Base-by-base conservation (phyloP, 2,113 vertebrate species). In the Microcebus tavaratra region DNA sequence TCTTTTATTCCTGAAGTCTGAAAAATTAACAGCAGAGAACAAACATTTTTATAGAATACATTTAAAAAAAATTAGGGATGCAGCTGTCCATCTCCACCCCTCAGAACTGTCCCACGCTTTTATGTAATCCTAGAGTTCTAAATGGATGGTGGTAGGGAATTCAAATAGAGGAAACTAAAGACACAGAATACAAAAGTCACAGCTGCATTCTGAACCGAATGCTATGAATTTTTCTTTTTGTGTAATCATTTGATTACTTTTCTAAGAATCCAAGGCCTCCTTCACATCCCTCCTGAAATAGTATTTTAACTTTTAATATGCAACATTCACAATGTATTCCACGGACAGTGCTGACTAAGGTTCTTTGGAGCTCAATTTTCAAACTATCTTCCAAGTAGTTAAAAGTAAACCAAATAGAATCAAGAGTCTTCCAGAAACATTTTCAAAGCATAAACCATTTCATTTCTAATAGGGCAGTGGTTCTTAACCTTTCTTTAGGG, bases 1-100 rank as follows among this genome's bases (percentile, higher is more conserved):
- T 8, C 98, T 98, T 75, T 98, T 98, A n/a, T 99, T 99, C 90
- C 21, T 91, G 18, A 95, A 88, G 80, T 68, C 99, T 99, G 72
- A 68, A 94, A 96, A 96, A 88, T 57, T 34, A 67, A 59, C 29
- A 73, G 50, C 34, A 95, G 8, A 91, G 27, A 97, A 96, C 29
- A 96, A 88, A 63, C 20, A 94, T 31, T 97, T 95, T 95, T 83
- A 90, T 1, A 96, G 42, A 78, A 63, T 65, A 95, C 2, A 72
- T 63, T 79, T 36, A 90, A 84, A 73, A 48, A 68, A 31, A 17
- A 39, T 95, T 70, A 94, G 48, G 53, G 90, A 78, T 53, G 55
- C 73, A 95, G 85, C n/a, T 88, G 73, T 76, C 53, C 1, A 10
- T 65, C 83, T 83, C 31, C 59, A 91, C 27, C 67, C 34, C 63